Conservation (phyloP, 2,113 vertebrate species). For the Plecotus auritus region DNA sequence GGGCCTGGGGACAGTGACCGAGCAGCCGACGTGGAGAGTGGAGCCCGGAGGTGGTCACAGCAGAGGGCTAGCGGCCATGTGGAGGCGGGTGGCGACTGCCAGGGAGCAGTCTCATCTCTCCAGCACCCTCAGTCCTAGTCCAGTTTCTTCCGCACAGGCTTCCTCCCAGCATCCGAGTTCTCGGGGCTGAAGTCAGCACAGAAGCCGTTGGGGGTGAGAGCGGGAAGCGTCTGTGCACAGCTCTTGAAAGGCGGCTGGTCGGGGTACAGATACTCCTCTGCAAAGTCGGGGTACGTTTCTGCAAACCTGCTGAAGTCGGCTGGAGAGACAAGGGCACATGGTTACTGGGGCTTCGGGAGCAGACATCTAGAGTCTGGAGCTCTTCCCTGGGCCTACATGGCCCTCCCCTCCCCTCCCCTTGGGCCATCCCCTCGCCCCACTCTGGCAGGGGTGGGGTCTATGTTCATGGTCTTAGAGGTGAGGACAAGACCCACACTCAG, state of each 20-base stretch:
- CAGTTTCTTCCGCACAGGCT: conserved; percentile 82
- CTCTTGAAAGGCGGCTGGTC: conserved; percentile 80
- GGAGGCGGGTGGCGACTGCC: conserved; percentile 51
- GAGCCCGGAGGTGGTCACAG: conserved; percentile 56
- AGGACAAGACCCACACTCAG: rapidly evolving
- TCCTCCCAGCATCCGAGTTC: conserved; percentile 68
- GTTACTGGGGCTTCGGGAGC: rapidly evolving
- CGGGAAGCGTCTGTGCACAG: conserved; percentile 72
- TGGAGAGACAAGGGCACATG: conserved; percentile 71
- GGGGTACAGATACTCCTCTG: conserved; percentile 88
- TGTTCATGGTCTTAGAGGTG: neutral
- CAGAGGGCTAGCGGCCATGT: conserved; percentile 1
- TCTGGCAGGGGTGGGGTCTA: neutral
- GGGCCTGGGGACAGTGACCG: conserved; percentile 59
- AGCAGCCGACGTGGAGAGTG: conserved; percentile 8
- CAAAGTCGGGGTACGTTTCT: conserved; percentile 87
- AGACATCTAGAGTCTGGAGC: rapidly evolving
- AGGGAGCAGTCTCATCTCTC: conserved; percentile 72
- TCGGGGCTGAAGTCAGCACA: conserved; percentile 95
- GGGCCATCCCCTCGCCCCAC: rapidly evolving
- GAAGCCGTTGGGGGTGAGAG: conserved; percentile 89
- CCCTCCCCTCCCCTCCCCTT: rapidly evolving
- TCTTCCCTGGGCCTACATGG: rapidly evolving
- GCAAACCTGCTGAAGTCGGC: conserved; percentile 90
- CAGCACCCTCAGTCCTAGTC: conserved; percentile 79